phyloP scores from a whole-genome alignment of 2,888 invertebrate species.

The Unio pictorum region DNA sequence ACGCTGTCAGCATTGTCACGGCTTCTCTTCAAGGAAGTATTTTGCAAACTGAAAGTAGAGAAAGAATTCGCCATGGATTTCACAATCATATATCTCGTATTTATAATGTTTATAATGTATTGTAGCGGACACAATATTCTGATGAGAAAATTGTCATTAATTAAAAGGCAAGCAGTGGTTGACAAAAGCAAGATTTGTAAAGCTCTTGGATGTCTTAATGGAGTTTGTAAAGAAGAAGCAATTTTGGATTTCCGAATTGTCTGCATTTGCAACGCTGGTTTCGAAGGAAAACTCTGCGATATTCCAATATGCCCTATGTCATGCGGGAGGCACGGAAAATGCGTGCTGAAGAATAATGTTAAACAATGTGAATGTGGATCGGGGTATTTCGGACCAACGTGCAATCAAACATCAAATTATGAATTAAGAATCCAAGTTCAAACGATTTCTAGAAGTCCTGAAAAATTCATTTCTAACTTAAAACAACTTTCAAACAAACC shows the following conservation, averaged over 20 bases:
- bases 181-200: slow-evolving; percentile 27
- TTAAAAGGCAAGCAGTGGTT: slow-evolving; percentile 20
- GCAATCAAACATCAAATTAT: slow-evolving; percentile 7
- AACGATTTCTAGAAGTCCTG: no score
- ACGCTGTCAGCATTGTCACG: no score
- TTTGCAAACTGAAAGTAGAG: no score
- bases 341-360: slow-evolving; percentile 17
- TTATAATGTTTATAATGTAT: no score
- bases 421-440: no score
- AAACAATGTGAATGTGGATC: slow-evolving; percentile 26
- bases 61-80: no score
- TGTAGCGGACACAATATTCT: no score
- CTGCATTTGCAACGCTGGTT: slow-evolving; percentile 31
- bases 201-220: slow-evolving; percentile 32
- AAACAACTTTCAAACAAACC: no score
- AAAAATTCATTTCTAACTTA: no score
- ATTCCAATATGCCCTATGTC: slow-evolving; percentile 23
- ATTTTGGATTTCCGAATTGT: slow-evolving; percentile 29
- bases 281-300: slow-evolving; percentile 30
- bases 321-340: slow-evolving; percentile 31
- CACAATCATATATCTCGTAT: no score
- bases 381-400: slow-evolving; percentile 24
- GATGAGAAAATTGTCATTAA: no score
- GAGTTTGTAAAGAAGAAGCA: slow-evolving; percentile 28
- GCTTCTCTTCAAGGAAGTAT: no score